Percentiles rank a stretch among this genome's conserved stretches.
These are phyloP conservation scores for Trachythela sp. DNA, from an alignment of 64 coral and sea anemone species.

Conservation along the genomic window DNA sequence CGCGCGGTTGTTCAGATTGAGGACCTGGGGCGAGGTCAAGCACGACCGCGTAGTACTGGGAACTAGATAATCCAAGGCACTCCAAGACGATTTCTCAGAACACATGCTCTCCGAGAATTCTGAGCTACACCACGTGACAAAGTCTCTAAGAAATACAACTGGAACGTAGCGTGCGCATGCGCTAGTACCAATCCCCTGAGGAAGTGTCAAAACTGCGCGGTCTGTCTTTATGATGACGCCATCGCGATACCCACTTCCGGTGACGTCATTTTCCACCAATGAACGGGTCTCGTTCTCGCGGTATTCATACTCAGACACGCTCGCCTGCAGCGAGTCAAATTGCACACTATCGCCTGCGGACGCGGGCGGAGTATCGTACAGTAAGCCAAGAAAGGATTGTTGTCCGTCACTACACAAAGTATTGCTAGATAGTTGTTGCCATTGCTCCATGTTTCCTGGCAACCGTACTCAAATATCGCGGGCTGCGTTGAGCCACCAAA, in stretches of 20 bases:
- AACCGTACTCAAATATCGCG: not conserved
- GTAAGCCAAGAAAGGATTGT: slow-evolving; percentile 2
- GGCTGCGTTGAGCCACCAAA: not conserved
- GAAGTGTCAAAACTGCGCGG: not conserved
- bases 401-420: not conserved
- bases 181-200: not conserved
- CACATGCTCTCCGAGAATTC: slow-evolving; percentile 8
- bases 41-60: not conserved
- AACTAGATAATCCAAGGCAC: not conserved
- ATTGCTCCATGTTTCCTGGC: not conserved
- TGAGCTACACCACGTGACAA: not conserved
- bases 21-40: not conserved
- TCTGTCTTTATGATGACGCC: not conserved
- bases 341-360: not conserved
- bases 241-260: not conserved
- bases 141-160: not conserved
- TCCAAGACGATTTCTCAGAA: not conserved
- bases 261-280: not conserved
- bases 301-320: not conserved
- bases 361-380: not conserved
- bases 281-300: not conserved
- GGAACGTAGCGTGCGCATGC: not conserved
- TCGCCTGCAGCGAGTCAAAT: not conserved
- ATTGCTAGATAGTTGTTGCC: not conserved
- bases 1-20: not conserved